These are phyloP conservation scores for Electrophaes corylata DNA, from an alignment of 2,888 invertebrate species.

Conservation along the genomic window DNA sequence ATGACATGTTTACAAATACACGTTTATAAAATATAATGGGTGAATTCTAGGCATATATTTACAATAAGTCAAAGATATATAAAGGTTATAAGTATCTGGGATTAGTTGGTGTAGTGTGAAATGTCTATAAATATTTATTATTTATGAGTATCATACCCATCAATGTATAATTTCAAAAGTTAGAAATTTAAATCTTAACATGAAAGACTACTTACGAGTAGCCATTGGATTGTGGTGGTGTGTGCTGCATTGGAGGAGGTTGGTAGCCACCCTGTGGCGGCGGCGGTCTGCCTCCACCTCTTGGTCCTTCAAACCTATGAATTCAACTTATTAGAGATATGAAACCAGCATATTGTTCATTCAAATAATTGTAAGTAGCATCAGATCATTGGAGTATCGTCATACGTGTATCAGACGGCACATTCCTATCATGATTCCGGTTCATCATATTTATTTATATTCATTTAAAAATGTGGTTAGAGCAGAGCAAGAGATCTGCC, in stretches of 20 bases:
- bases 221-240: slow-evolving; percentile 65
- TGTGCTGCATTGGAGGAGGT: slow-evolving; percentile 56
- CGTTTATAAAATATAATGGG: too few relatives aligned
- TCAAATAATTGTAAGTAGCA: not conserved
- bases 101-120: too few relatives aligned
- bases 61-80: too few relatives aligned
- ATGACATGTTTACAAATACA: too few relatives aligned
- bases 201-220: slow-evolving; percentile 62
- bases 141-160: too few relatives aligned
- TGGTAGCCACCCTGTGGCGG: slow-evolving; percentile 65
- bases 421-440: slow-evolving; percentile 80
- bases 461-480: not conserved
- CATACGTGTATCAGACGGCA: slow-evolving; percentile 82
- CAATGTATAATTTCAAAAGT: too few relatives aligned
- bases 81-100: too few relatives aligned
- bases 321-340: slow-evolving; percentile 5
- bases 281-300: slow-evolving; percentile 60
- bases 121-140: too few relatives aligned
- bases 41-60: too few relatives aligned
- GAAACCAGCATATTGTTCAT: not conserved
- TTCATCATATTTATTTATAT: slow-evolving; percentile 64
- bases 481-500: not conserved
- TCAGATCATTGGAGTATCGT: slow-evolving; percentile 68
- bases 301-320: slow-evolving; percentile 68
- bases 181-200: too few relatives aligned